Conservation (phyloP, 2,797 vertebrate species). For the Cyclopterus lumpus region DNA sequence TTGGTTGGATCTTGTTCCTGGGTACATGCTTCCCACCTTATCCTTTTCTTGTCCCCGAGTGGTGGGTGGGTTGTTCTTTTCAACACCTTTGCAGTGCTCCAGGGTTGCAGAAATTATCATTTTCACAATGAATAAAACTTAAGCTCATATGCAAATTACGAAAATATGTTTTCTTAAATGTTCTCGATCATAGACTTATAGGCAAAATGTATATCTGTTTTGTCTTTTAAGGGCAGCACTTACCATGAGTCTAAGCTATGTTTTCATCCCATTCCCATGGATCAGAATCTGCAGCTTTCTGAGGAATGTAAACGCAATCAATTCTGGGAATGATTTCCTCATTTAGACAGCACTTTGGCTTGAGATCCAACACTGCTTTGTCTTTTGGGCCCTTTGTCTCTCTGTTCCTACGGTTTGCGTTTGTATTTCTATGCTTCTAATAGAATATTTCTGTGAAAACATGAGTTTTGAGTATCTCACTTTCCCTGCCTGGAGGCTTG, state of each 20-base stretch:
- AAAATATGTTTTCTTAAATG: neutral
- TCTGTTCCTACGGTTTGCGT: conserved; percentile 1
- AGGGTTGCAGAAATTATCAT: conserved; percentile 3
- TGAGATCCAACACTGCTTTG: conserved; percentile 4
- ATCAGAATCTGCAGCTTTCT: conserved; percentile 52
- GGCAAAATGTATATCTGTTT: conserved; percentile 10
- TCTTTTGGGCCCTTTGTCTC: neutral
- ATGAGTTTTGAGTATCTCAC: neutral
- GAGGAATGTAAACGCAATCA: conserved; percentile 69
- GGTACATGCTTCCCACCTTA: conserved; percentile 23
- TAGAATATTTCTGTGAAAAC: neutral
- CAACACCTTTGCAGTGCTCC: neutral
- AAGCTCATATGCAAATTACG: neutral
- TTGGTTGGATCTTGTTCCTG: conserved; percentile 25
- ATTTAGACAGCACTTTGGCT: conserved; percentile 38
- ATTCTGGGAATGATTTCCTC: conserved; percentile 51
- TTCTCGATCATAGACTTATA: neutral
- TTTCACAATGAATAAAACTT: neutral
- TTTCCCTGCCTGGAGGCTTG: neutral
- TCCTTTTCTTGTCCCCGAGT: conserved; percentile 19
- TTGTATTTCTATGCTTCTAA: conserved; percentile 13
- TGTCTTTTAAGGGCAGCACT: conserved; percentile 9
- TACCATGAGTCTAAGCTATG: conserved; percentile 24
- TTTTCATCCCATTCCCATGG: conserved; percentile 48
- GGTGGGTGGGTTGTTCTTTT: conserved; percentile 18